Base-by-base conservation (phyloP, 2,113 vertebrate genomes). In the Vulpes lagopus region DNA sequence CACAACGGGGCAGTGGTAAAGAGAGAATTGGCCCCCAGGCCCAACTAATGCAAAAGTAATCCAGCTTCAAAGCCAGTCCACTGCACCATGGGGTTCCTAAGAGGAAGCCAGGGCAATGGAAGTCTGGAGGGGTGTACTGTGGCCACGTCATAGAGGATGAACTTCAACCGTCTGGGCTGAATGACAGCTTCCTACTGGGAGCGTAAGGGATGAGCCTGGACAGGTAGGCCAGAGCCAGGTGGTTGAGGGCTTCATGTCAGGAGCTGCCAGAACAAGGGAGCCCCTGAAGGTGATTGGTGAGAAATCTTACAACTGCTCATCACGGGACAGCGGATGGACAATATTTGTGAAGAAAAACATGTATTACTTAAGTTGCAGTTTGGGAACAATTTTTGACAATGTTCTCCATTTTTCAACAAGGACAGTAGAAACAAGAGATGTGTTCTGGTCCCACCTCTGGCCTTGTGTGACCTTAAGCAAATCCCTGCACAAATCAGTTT, bases 391-490 rank as follows among this genome's bases (percentile, higher is more conserved):
- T 73, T 73, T 38, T 38, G 69, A 25, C 22, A 62, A 43, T 57
- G 59, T 92, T 60, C 65, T 93, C 65, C 83, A 16, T 30, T 43
- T 62, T 76, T 82, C 60, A 17, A 32, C 25, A 81, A 71, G n/a
- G 16, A 92, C 51, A 30, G 51, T n/a, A 43, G 76, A 73, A 15
- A 35, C 64, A 19, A 65, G 64, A 71, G 38, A 11, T 16, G 12
- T 3, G 3, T 55, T 79, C 57, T 55, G 64, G 57, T 16, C 27
- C 71, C 69, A 62, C 23, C 49, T 49, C 65, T 14, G 51, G 4
- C 59, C 22, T 65, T 62, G 23, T 16, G 5, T 73, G 55, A 57
- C 8, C 32, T 32, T 2, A 51, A 30, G 65, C 69, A 65, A 65
- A 80, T 60, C 82, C 57, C 35, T 65, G 55, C 55, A 27, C 25